These are phyloP conservation scores for Syngnathus rostellatus DNA, from an alignment of 2,797 vertebrate species.

Conservation along the genomic window DNA sequence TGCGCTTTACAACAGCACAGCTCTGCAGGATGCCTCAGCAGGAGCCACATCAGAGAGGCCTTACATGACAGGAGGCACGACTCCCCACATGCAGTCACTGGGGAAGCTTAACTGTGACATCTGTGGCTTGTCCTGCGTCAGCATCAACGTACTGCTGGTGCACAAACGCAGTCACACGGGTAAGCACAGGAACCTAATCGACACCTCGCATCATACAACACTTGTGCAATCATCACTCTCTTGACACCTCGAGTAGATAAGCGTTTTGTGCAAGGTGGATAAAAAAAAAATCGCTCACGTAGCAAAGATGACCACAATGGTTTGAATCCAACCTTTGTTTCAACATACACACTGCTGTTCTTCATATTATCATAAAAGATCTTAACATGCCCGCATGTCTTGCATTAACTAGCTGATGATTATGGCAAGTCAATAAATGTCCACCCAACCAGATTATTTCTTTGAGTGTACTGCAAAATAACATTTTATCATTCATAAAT, in stretches of 20 bases:
- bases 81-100: constrained; percentile 29
- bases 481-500: too few species aligned
- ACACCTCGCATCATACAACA: constrained; percentile 40
- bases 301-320: not conserved
- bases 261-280: not conserved
- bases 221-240: constrained; percentile 27
- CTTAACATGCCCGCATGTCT: not conserved
- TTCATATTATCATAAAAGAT: not conserved
- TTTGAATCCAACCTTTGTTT: not conserved
- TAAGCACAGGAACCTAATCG: constrained; percentile 63
- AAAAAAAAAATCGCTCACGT: not conserved
- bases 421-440: not conserved
- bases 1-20: constrained; percentile 63
- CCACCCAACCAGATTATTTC: too few species aligned
- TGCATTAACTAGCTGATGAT: not conserved
- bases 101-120: constrained; percentile 89
- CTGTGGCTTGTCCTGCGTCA: constrained; percentile 90
- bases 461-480: too few species aligned
- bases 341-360: not conserved
- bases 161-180: constrained; percentile 95
- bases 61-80: constrained; percentile 51
- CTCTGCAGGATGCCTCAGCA: constrained; percentile 62
- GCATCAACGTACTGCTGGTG: constrained; percentile 93
- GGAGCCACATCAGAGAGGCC: constrained; percentile 58
- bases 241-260: constrained; percentile 18